A percentile compares a stretch with the other conserved stretches of the same genome.
These are phyloP conservation scores for Alcedo atthis DNA, from an alignment of 2,797 vertebrate species.

Conservation along the genomic window DNA sequence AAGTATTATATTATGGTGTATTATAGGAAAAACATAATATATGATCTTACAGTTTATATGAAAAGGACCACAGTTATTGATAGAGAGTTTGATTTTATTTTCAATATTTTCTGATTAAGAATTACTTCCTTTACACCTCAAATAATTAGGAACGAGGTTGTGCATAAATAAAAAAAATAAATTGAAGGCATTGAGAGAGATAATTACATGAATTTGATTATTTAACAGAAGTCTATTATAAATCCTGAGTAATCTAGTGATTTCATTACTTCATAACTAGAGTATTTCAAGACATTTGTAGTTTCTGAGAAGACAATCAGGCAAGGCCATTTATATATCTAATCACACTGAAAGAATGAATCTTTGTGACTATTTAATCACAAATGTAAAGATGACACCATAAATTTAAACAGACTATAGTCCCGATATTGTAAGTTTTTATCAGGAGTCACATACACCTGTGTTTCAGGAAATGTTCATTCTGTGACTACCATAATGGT, in stretches of 20 bases:
- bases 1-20: background rate
- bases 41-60: background rate
- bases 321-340: conserved; percentile 33
- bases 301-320: conserved; percentile 4
- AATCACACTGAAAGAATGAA: conserved; percentile 31
- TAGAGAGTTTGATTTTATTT: background rate
- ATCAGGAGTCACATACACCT: conserved; percentile 1
- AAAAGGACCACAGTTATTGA: background rate
- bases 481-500: conserved; percentile 1
- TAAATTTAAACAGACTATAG: conserved; percentile 42
- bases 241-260: background rate
- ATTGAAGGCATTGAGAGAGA: background rate
- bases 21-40: background rate
- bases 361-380: conserved; percentile 13
- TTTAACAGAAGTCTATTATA: background rate
- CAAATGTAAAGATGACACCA: conserved; percentile 20
- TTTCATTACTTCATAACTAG: background rate
- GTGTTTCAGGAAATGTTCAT: conserved; percentile 11
- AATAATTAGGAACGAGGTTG: background rate
- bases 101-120: background rate
- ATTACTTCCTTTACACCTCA: background rate
- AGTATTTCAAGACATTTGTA: background rate
- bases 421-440: conserved; percentile 44
- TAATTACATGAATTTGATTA: background rate
- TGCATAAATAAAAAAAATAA: background rate